Evolutionary conservation across 2,797 vertebrate genomes (phyloP).

Genomic region (Typhlichthys eigenmanni): DNA sequence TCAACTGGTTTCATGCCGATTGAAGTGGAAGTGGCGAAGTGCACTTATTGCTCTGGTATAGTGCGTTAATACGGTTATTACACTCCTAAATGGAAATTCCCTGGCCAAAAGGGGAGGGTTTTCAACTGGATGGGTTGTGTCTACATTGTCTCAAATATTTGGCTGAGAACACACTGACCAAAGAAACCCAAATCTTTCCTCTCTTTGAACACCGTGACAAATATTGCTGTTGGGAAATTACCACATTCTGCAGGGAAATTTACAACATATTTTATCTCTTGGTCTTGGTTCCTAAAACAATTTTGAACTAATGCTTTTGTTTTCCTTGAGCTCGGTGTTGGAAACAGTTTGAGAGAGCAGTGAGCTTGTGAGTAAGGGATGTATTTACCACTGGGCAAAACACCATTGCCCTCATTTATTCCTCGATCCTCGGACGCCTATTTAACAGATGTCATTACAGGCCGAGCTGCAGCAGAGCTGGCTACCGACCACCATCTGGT

Average conservation of each 20-base stretch:
- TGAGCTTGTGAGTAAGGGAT: constrained; percentile 38
- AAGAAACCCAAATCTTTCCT: constrained; percentile 24
- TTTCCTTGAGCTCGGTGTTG: constrained; percentile 13
- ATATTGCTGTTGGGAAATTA: constrained; percentile 21
- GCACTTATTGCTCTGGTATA: no score
- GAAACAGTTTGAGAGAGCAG: constrained; percentile 40
- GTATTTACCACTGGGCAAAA: constrained; percentile 20
- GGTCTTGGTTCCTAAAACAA: constrained; percentile 35
- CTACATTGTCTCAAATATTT: no score
- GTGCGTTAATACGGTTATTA: no score
- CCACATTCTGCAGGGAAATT: constrained; percentile 15
- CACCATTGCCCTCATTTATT: constrained; percentile 1
- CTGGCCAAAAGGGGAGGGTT: no score
- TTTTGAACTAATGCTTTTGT: constrained; percentile 31
- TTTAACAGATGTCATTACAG: constrained; percentile 11
- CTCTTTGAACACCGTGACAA: constrained; percentile 13
- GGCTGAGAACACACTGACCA: neutral
- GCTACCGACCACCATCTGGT: no score
- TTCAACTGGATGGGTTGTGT: no score
- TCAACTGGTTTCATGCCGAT: no score
- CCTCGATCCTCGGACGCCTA: neutral
- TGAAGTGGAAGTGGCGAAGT: no score
- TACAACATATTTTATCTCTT: constrained; percentile 18
- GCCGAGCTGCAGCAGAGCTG: no score
- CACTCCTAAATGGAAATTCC: no score